phyloP scores from a whole-genome alignment of 2,888 invertebrate genomes.

The Apomyelois bistriatella region DNA sequence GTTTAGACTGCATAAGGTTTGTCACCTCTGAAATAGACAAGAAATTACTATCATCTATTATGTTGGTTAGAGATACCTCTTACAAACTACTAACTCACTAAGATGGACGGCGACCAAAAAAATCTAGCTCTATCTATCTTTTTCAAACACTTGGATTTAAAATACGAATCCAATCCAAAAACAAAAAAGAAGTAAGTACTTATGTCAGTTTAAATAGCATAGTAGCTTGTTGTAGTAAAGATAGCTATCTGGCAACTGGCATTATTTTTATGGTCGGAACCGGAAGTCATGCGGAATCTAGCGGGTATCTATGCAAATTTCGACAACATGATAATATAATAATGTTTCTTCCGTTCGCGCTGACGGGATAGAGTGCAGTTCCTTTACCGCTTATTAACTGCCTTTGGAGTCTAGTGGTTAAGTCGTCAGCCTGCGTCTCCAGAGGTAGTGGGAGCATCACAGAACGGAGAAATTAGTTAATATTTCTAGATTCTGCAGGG shows the following conservation, averaged over 20 bases:
- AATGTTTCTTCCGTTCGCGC: conserved; percentile 22
- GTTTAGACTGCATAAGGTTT: too few relatives aligned
- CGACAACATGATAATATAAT: conserved; percentile 41
- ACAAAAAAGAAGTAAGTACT: neutral
- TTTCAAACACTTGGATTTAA: too few relatives aligned
- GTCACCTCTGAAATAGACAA: too few relatives aligned
- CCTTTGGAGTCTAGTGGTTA: neutral
- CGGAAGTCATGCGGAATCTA: conserved; percentile 36
- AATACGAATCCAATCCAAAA: too few relatives aligned
- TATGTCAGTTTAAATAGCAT: conserved; percentile 4
- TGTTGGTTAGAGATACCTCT: too few relatives aligned
- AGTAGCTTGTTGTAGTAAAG: conserved; percentile 14
- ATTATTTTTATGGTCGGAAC: conserved; percentile 43
- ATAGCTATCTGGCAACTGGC: conserved; percentile 36
- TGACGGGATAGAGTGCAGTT: neutral
- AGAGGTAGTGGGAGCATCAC: neutral
- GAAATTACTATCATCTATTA: too few relatives aligned
- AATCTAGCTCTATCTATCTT: too few relatives aligned
- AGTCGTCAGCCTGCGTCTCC: neutral
- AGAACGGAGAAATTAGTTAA: too few relatives aligned
- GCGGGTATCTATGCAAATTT: conserved; percentile 43
- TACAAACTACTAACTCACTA: too few relatives aligned
- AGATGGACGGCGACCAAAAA: too few relatives aligned
- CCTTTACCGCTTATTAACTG: neutral
- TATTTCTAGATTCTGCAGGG: too few relatives aligned